Base-by-base conservation (phyloP, 2,797 vertebrate species). In the Salarias fasciatus region DNA sequence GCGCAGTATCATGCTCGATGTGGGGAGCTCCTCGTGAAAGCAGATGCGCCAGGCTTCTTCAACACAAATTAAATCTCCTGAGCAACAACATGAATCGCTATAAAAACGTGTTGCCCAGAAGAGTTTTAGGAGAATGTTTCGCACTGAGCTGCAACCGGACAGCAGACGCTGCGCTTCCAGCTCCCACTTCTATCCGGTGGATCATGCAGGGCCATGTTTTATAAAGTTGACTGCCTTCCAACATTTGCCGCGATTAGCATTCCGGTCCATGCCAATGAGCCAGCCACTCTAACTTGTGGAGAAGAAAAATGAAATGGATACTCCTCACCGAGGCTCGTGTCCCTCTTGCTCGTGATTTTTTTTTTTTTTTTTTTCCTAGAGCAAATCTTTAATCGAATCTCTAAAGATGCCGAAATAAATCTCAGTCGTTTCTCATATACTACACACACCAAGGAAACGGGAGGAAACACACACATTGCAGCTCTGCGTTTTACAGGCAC, bases 141-240 rank as follows among this genome's bases (percentile, higher is more conserved):
- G 54, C 24, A 15, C 35, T 2, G 62, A 36, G 33, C 37, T 58
- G 48, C 33, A 40, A 59, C 49, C 41, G 73, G 69, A 75, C 75
- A 73, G 49, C 38, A 13, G 60, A 45, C 53, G 40, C 7, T 38
- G 38, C 64, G 75, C 70, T 37, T 53, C 14, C 60, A 45, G 61
- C 70, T 64, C 67, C 68, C 46, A 50, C 59, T 35, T 35, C 35
- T 24, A 24, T 24, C 62, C 8, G 44, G 18, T 79, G 82, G 75
- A 84, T 82, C 84, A 86, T 87, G 85, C 74, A 74, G 63, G 61
- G 56, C 63, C 86, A 83, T 59, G 84, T 80, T 84, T 84, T 86
- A 72, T 79, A 91, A 92, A 92, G 89, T 92, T 92, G 86, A 86
- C 83, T 85, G 77, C 75, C 77, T 74, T 89, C 88, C 87, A 90